Base-by-base conservation (phyloP, 2,797 vertebrate genomes). In the Acanthurus tractus region DNA sequence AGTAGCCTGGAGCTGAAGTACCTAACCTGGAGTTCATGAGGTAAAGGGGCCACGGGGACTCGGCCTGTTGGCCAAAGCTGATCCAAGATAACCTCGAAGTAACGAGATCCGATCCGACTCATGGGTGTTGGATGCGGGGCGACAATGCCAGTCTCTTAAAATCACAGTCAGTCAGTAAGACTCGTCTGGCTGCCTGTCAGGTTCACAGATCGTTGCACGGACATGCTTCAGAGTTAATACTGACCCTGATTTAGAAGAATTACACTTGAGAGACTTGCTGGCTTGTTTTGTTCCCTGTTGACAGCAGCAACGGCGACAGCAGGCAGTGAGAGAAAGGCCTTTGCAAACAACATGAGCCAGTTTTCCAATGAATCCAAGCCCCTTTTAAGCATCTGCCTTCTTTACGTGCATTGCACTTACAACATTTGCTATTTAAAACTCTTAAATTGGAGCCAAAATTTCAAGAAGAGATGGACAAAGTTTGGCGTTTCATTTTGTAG, bases 21-120 rank as follows among this genome's bases (percentile, higher is more conserved):
- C 46, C 36, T 61, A 15, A 69, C 42, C 12, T 17, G 6, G 23
- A 44, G 52, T 56, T 68, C 40, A 50, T 25, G 40, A 72, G 53
- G 48, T 65, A 36, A 77, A 74, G 23, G 46, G 56, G 1, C 62
- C 44, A 2, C 0, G 2, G 59, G 63, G 77, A 73, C 48, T 25
- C 15, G 46, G 48, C 70, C 70, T 78, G 18, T 42, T 67, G 72
- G 54, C 49, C 13, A 23, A 6, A 5, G 2, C 59, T 34, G 17
- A 13, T 59, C 61, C 50, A 62, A 5, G 61, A 79, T 67, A 74
- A 64, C 46, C 29, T 36, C 11, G 34, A 25, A 42, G 76, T 66
- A 80, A 84, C 63, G 40, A 72, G 75, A 76, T 55, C 55, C 12
- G 3, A 58, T 23, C 40, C 29, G 10, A 5, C 58, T 73, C 44